A percentile compares a stretch with the other conserved stretches of the same genome.
Conservation (phyloP, 35 echinoderm and acorn worm genomes). For the Anneissia japonica region DNA sequence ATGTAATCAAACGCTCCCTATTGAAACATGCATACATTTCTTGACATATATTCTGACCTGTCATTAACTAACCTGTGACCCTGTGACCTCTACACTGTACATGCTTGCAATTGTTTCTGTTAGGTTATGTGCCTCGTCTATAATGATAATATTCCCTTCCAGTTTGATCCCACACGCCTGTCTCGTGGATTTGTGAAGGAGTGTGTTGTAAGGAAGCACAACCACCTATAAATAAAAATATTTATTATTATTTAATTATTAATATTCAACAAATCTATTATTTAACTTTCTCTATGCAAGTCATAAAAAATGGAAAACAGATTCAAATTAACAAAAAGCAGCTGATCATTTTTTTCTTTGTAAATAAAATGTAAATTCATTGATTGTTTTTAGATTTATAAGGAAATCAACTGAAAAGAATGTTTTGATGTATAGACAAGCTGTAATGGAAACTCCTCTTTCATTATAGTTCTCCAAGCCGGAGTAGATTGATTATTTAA, state of each 20-base stretch:
- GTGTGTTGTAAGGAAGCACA: slow-evolving; percentile 86
- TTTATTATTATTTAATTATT: background rate
- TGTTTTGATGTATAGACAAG: no score
- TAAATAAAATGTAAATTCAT: no score
- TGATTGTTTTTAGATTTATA: no score
- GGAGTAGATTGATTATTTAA: no score
- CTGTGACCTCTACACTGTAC: slow-evolving; percentile 80
- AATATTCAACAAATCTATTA: background rate
- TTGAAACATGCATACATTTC: no score
- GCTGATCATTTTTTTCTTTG: background rate
- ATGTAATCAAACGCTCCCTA: no score
- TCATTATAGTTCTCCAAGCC: no score
- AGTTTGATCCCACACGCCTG: slow-evolving; percentile 83
- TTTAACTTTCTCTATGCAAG: background rate
- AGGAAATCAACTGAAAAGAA: no score
- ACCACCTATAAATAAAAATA: slow-evolving; percentile 57
- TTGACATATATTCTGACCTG: no score
- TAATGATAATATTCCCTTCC: slow-evolving; percentile 81
- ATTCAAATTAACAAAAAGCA: background rate
- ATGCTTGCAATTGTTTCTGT: slow-evolving; percentile 91
- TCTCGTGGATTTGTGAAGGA: slow-evolving; percentile 81
- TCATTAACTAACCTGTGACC: slow-evolving; percentile 57
- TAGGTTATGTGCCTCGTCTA: slow-evolving; percentile 98
- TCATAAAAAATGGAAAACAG: background rate
- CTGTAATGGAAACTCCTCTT: no score